These are phyloP conservation scores for Pogonocherus hispidulus DNA, from an alignment of 2,888 invertebrate genomes.

Conservation along the genomic window DNA sequence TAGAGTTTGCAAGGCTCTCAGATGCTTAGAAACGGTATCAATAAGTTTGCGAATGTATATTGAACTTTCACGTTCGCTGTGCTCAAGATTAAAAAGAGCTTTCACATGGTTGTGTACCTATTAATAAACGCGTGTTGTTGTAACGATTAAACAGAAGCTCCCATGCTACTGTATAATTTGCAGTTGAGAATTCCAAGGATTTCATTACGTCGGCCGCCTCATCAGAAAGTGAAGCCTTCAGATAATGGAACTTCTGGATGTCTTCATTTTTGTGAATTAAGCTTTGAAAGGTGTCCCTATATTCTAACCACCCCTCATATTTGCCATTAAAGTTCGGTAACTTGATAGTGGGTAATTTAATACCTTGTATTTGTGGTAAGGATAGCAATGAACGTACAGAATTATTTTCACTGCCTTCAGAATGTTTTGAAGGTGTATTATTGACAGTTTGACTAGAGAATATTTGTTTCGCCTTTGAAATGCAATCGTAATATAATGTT, in stretches of 20 bases:
- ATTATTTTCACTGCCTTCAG: too few relatives aligned
- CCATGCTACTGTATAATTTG: conserved; percentile 1
- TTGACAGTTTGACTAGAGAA: too few relatives aligned
- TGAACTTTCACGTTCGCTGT: not conserved
- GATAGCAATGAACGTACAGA: too few relatives aligned
- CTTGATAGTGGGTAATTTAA: conserved; percentile 2
- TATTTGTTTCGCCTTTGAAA: too few relatives aligned
- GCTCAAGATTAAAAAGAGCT: not conserved
- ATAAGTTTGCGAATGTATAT: not conserved
- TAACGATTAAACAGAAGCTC: conserved; percentile 2
- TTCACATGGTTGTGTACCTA: conserved; percentile 12
- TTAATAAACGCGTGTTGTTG: conserved; percentile 4
- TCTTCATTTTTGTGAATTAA: not conserved
- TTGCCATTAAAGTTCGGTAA: not conserved
- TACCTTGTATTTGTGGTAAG: not conserved
- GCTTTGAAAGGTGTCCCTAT: not conserved
- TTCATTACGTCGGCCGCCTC: not conserved
- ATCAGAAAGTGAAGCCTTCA: not conserved
- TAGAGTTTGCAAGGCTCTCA: not conserved
- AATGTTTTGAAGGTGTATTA: too few relatives aligned
- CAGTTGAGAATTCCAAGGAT: not conserved
- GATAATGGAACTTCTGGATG: not conserved
- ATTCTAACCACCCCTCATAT: conserved; percentile 11
- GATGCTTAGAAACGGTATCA: not conserved
- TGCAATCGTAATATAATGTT: too few relatives aligned